A percentile compares a stretch with the other conserved stretches of the same genome.
phyloP scores from a whole-genome alignment of 2,113 vertebrate genomes.

The Rutilus rutilus region DNA sequence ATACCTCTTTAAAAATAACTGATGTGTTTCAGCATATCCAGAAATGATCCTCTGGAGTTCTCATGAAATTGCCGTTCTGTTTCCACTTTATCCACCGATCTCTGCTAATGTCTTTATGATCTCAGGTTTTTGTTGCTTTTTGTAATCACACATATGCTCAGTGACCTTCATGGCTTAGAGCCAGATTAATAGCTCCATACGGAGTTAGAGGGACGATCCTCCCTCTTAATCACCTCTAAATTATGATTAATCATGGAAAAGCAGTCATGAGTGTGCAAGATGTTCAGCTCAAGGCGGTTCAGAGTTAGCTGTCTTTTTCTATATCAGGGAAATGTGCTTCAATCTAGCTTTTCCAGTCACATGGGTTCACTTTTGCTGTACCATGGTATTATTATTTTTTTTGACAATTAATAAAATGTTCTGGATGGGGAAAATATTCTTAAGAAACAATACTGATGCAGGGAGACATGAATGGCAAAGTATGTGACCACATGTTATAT shows the following conservation, averaged over 20 bases:
- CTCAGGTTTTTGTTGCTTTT: conserved; percentile 60
- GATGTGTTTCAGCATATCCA: conserved; percentile 4
- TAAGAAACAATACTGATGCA: background rate
- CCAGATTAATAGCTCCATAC: conserved; percentile 76
- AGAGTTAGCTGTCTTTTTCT: background rate
- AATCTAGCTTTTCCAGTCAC: background rate
- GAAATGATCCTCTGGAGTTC: background rate
- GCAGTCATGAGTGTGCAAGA: conserved; percentile 64
- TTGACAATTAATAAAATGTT: background rate
- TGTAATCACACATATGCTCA: conserved; percentile 62
- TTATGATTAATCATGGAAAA: conserved; percentile 76
- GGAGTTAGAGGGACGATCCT: conserved; percentile 71
- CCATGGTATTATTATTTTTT: background rate
- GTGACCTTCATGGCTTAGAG: conserved; percentile 79
- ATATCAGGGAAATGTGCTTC: background rate
- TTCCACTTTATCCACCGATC: background rate
- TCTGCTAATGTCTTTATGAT: conserved; percentile 24
- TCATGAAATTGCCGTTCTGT: conserved; percentile 5
- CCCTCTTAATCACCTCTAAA: conserved; percentile 78
- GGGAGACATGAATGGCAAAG: background rate
- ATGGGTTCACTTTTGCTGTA: background rate
- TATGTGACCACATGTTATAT: background rate
- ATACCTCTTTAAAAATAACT: background rate
- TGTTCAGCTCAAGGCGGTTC: conserved; percentile 63
- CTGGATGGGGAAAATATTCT: too few species aligned